Conservation (phyloP, 2,888 invertebrate genomes). For the Tachystola acroxantha region DNA sequence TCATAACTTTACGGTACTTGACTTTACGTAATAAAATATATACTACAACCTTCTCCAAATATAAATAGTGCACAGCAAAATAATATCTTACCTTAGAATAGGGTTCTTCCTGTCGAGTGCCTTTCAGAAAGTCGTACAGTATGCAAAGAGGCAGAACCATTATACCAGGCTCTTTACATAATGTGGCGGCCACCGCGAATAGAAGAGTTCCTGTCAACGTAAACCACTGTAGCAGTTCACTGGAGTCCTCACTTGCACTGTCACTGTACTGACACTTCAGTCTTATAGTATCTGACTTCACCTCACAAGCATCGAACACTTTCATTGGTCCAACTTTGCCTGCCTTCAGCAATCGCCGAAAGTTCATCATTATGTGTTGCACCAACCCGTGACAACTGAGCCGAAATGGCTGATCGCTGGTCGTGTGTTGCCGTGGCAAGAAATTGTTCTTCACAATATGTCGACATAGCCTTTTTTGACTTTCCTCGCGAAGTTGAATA, state of each 20-base stretch:
- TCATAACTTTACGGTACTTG: slow-evolving; percentile 36
- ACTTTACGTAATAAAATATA: slow-evolving; percentile 25
- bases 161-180: slow-evolving; percentile 97
- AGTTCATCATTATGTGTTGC: slow-evolving; percentile 65
- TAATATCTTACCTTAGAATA: slow-evolving; percentile 77
- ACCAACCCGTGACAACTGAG: slow-evolving; percentile 64
- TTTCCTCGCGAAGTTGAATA: slow-evolving; percentile 80
- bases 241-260: slow-evolving; percentile 61
- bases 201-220: slow-evolving; percentile 80
- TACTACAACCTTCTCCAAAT: slow-evolving; percentile 17
- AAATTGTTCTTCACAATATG: slow-evolving; percentile 45
- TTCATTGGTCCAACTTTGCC: slow-evolving; percentile 60
- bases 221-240: slow-evolving; percentile 70
- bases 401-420: slow-evolving; percentile 53
- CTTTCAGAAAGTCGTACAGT: slow-evolving; percentile 88
- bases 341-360: slow-evolving; percentile 57
- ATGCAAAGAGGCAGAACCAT: slow-evolving; percentile 94
- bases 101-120: slow-evolving; percentile 65
- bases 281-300: slow-evolving; percentile 46
- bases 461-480: slow-evolving; percentile 54
- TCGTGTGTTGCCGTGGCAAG: slow-evolving; percentile 37
- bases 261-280: slow-evolving; percentile 60
- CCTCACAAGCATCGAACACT: slow-evolving; percentile 54
- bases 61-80: slow-evolving; percentile 9
- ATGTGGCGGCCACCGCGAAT: slow-evolving; percentile 88